A percentile compares a stretch with the other conserved stretches of the same genome.
Evolutionary conservation across 2,797 vertebrate species (phyloP).

Genomic region (Chanos chanos): DNA sequence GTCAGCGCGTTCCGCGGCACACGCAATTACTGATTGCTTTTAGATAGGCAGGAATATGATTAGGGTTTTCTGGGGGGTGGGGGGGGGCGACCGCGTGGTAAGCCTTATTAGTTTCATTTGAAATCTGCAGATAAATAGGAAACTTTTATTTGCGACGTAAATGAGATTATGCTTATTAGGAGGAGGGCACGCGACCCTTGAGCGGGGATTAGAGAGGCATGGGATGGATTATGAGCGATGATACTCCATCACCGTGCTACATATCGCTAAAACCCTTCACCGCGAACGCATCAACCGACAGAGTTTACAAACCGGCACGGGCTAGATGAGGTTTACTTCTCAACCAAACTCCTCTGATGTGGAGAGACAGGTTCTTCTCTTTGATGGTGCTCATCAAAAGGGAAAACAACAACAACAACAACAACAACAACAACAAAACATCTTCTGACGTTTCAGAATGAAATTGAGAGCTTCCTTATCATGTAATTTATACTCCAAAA

Average conservation of each 20-base stretch:
- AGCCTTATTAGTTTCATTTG: slow-evolving; percentile 95
- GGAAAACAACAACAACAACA: too few relatives aligned
- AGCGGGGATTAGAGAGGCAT: slow-evolving; percentile 83
- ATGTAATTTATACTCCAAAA: too few relatives aligned
- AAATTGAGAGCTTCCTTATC: too few relatives aligned
- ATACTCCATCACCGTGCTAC: slow-evolving; percentile 56
- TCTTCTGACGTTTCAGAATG: too few relatives aligned
- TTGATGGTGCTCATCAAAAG: too few relatives aligned
- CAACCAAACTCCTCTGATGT: too few relatives aligned
- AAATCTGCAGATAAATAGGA: slow-evolving; percentile 90
- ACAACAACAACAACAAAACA: too few relatives aligned
- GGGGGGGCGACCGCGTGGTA: slow-evolving; percentile 46
- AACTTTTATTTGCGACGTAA: slow-evolving; percentile 60
- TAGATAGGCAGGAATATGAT: slow-evolving; percentile 96
- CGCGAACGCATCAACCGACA: too few relatives aligned
- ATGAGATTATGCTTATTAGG: slow-evolving; percentile 63
- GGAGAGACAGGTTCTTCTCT: too few relatives aligned
- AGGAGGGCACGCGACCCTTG: slow-evolving; percentile 81
- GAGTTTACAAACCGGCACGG: too few relatives aligned
- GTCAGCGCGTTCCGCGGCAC: slow-evolving; percentile 84
- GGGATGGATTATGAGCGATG: slow-evolving; percentile 85
- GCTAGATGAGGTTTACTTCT: too few relatives aligned
- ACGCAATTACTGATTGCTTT: slow-evolving; percentile 98
- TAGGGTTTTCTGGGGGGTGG: slow-evolving; percentile 54
- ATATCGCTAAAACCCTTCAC: too few relatives aligned